Base-by-base conservation (phyloP, 2,797 vertebrate species). In the Ceryle rudis region DNA sequence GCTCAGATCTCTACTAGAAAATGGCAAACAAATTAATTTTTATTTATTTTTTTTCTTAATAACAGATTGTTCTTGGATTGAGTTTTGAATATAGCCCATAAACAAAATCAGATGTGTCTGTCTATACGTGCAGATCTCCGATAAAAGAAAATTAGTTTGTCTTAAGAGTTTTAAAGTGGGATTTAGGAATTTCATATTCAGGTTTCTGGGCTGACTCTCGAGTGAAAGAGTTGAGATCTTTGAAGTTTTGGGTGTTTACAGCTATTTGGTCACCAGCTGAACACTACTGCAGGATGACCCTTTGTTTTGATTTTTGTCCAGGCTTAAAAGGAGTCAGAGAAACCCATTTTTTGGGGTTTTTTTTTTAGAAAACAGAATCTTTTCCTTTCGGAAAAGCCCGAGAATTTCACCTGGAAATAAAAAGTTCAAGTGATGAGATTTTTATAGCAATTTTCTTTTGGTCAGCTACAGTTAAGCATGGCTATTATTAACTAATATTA, bases 81-180 rank as follows among this genome's bases (percentile, higher is more conserved):
- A 29, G 23, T 55, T 77, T 69, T 46, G n/a, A 47, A 11, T 29
- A 15, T 6, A 55, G 42, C 26, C 55, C 1, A 2, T 18, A 11
- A 8, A 14, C 57, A 67, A 46, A 25, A 4, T 35, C 35, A 33
- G 28, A 60, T n/a, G 12, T 31, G 61, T 26, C 22, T n/a, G 11
- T 4, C 4, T 37, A 4, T 23, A 23, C 0, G 11, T 4, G 10
- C 9, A 70, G 28, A 18, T 7, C 22, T 42, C 51, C 39, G 23
- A 26, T 14, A 64, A 66, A 1, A 57, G 16, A 29, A 37, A n/a
- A n/a, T n/a, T n/a, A 22, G 39, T 87, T 79, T 55, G 23, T 66
- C 44, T 69, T 42, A n/a, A 37, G 16, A 71, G 20, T 20, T 81
- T 62, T 39, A 71, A 51, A 33, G 13, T 81, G 66, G 25, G 31